These are phyloP conservation scores for Halocaridina rubra DNA, from an alignment of 2,888 invertebrate genomes.

Conservation along the genomic window DNA sequence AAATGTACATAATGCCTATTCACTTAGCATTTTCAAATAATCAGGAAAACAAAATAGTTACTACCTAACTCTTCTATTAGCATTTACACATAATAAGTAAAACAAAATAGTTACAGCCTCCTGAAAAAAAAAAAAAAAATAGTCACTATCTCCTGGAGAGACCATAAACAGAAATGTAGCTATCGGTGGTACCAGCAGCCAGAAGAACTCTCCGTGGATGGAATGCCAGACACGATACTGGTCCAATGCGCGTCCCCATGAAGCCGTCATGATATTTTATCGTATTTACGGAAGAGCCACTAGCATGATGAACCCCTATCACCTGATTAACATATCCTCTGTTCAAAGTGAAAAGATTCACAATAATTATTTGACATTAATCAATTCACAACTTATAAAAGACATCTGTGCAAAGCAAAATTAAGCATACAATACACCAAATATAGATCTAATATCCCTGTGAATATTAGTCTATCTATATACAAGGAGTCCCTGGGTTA, in stretches of 20 bases:
- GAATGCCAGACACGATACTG: constrained; percentile 88
- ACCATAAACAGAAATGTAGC: constrained; percentile 83
- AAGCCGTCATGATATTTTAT: constrained; percentile 93
- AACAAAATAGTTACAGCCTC: background rate
- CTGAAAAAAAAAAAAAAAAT: background rate
- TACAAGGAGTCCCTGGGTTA: too few relatives aligned
- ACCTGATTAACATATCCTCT: constrained; percentile 54
- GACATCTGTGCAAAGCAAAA: too few relatives aligned
- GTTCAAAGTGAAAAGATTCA: background rate
- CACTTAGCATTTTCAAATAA: too few relatives aligned
- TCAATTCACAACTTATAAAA: background rate
- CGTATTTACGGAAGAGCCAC: constrained; percentile 80
- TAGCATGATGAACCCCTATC: constrained; percentile 71
- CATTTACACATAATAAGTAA: background rate
- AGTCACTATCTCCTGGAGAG: constrained; percentile 51
- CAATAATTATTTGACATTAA: background rate
- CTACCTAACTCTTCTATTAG: background rate
- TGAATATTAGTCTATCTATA: too few relatives aligned
- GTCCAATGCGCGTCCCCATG: constrained; percentile 83
- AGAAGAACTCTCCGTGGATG: constrained; percentile 87
- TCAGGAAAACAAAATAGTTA: too few relatives aligned
- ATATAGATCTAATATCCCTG: too few relatives aligned
- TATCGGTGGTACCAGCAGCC: constrained; percentile 89
- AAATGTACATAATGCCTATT: background rate
- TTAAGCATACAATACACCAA: too few relatives aligned